phyloP scores from a whole-genome alignment of 2,113 vertebrate species.

The Lutjanus erythropterus region DNA sequence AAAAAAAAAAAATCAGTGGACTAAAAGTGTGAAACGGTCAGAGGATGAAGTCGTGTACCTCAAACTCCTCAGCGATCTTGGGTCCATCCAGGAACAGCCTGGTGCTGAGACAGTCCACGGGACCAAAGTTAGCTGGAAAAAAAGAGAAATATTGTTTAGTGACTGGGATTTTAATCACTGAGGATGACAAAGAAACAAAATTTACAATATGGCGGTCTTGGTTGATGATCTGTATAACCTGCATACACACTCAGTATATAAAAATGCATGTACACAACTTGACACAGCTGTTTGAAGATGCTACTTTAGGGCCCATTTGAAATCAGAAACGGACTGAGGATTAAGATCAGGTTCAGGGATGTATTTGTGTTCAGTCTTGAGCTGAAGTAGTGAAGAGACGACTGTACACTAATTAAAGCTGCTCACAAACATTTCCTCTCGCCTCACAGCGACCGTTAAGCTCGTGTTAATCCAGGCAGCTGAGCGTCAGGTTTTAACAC shows the following conservation, averaged over 20 bases:
- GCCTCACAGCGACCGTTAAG: constrained; percentile 13
- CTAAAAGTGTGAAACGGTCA: not conserved
- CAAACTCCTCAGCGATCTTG: constrained; percentile 94
- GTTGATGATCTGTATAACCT: not conserved
- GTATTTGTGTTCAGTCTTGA: constrained; percentile 6
- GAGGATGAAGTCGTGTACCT: constrained; percentile 79
- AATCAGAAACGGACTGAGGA: not conserved
- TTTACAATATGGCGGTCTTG: not conserved
- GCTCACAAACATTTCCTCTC: not conserved
- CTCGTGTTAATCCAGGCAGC: constrained; percentile 33
- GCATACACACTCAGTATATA: not conserved
- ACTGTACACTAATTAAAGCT: constrained; percentile 30
- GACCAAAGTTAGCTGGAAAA: constrained; percentile 84
- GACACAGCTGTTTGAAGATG: not conserved
- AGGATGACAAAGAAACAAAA: not conserved
- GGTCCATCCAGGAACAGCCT: constrained; percentile 95
- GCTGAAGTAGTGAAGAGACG: constrained; percentile 9
- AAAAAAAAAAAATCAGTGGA: not conserved
- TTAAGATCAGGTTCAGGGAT: not conserved
- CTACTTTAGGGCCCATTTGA: too few species aligned
- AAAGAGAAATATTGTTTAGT: not conserved
- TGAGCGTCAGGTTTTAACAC: not conserved
- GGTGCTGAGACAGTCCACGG: constrained; percentile 92
- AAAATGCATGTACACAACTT: not conserved
- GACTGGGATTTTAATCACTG: not conserved